Evolutionary conservation across 2,888 invertebrate genomes (phyloP).

Genomic region (Petrolisthes manimaculis): DNA sequence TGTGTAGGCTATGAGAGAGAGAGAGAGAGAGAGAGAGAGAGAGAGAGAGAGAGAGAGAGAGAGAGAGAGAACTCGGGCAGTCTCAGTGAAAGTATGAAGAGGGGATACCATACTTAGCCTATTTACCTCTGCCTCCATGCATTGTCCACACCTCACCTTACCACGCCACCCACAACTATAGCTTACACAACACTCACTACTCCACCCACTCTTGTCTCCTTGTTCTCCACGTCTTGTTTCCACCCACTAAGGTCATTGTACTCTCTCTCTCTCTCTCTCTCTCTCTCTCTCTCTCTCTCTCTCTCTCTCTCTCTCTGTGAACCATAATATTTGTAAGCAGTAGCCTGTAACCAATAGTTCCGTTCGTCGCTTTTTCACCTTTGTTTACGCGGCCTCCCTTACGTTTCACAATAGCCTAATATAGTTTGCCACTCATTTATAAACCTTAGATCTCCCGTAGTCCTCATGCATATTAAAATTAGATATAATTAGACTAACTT

Average conservation of each 20-base stretch:
- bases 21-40: constrained; percentile 16
- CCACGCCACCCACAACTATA: background rate
- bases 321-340: no score
- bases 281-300: constrained; percentile 14
- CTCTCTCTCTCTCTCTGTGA: constrained; percentile 9
- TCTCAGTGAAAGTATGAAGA: background rate
- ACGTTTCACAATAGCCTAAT: no score
- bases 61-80: background rate
- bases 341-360: no score
- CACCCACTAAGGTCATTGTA: background rate
- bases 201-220: background rate
- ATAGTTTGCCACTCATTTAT: no score
- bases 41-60: constrained; percentile 26
- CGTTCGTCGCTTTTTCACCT: no score
- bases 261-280: constrained; percentile 5
- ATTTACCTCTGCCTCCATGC: background rate
- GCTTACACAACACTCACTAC: background rate
- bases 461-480: no score
- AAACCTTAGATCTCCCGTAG: no score
- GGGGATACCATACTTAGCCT: background rate
- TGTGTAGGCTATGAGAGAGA: constrained; percentile 4
- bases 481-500: no score
- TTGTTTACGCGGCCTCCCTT: no score
- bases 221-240: background rate
- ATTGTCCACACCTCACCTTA: background rate